phyloP scores from a whole-genome alignment of 2,888 invertebrate species.

The Frankliniella intonsa region DNA sequence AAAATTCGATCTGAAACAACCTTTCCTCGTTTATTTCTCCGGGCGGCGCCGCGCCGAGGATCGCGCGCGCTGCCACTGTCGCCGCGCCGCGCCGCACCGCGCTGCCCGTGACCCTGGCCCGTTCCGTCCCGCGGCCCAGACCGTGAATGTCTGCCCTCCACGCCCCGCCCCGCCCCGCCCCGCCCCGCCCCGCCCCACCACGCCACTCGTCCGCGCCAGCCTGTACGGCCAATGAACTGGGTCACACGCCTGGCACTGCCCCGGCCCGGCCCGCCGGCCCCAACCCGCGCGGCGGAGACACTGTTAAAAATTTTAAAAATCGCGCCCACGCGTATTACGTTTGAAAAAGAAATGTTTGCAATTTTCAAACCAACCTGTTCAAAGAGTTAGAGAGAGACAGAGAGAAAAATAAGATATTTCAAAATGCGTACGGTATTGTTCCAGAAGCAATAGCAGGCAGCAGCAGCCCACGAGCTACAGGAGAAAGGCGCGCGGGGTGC shows the following conservation, averaged over 20 bases:
- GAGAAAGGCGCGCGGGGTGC: no score
- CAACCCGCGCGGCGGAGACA: no score
- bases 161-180: not conserved
- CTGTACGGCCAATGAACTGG: not conserved
- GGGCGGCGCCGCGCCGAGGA: not conserved
- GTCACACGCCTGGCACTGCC: not conserved
- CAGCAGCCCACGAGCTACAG: no score
- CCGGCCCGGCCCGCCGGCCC: no score
- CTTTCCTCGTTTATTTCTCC: not conserved
- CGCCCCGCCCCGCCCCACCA: not conserved
- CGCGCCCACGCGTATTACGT: no score
- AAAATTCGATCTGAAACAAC: not conserved
- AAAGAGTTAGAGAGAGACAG: no score
- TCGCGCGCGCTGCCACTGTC: not conserved
- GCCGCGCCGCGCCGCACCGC: not conserved
- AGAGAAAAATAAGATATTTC: no score
- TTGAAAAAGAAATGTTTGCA: no score
- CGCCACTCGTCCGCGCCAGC: not conserved
- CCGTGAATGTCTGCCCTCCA: not conserved
- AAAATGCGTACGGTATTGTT: no score
- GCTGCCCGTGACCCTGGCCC: slow-evolving; percentile 1
- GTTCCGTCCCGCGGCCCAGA: not conserved
- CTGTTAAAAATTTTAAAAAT: no score
- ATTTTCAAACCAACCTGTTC: no score
- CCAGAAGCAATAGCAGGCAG: no score